These are phyloP conservation scores for Prochilodus magdalenae DNA, from an alignment of 2,113 vertebrate genomes.

Conservation along the genomic window DNA sequence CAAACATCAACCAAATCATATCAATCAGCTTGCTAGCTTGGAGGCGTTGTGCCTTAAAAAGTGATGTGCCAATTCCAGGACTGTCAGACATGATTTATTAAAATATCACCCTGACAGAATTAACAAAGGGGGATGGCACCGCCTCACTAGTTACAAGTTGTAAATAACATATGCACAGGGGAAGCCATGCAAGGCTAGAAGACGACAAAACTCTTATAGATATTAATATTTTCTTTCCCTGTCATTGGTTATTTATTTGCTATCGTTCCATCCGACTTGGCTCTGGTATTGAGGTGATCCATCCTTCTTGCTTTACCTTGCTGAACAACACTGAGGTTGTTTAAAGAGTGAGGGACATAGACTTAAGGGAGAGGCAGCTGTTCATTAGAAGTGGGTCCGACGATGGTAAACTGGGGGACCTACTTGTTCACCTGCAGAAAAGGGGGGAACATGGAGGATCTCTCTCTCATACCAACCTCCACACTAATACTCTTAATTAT, in stretches of 20 bases:
- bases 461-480: too few relatives aligned
- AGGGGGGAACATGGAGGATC: too few relatives aligned
- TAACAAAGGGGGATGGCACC: slow-evolving; percentile 19
- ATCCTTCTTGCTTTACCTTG: slow-evolving; percentile 64
- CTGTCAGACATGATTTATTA: slow-evolving; percentile 55
- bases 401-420: slow-evolving; percentile 15
- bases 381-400: slow-evolving; percentile 43
- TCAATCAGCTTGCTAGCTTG: slow-evolving; percentile 25
- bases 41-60: slow-evolving; percentile 3
- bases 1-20: neutral
- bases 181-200: slow-evolving; percentile 58
- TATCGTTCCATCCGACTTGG: slow-evolving; percentile 56
- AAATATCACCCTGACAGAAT: slow-evolving; percentile 52
- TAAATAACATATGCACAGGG: slow-evolving; percentile 59
- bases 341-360: neutral
- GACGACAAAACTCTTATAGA: slow-evolving; percentile 59
- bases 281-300: slow-evolving; percentile 62
- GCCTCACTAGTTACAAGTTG: neutral
- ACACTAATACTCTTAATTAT: too few relatives aligned
- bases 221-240: slow-evolving; percentile 64
- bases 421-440: slow-evolving; percentile 19
- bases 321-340: slow-evolving; percentile 51
- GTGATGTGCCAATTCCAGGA: slow-evolving; percentile 17
- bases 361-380: slow-evolving; percentile 10
- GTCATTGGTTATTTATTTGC: slow-evolving; percentile 63